A percentile compares a stretch with the other conserved stretches of the same genome.
Conservation (phyloP, 2,888 invertebrate species). For the Xestobium rufovillosum region DNA sequence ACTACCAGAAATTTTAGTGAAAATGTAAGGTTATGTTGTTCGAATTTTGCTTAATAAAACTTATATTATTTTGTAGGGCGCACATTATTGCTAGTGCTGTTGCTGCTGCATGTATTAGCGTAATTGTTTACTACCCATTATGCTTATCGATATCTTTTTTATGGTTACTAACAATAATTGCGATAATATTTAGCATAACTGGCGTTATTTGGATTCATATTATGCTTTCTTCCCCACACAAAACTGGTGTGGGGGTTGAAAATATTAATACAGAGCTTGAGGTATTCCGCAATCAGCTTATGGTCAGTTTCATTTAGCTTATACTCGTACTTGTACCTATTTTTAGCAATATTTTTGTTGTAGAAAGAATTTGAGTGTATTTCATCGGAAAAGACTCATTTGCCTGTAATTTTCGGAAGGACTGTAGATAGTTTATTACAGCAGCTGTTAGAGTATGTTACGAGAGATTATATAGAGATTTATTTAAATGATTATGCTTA, state of each 20-base stretch:
- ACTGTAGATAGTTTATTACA: conserved; percentile 79
- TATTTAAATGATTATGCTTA: conserved; percentile 61
- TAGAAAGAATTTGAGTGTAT: conserved; percentile 35
- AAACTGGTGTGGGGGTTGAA: conserved; percentile 53
- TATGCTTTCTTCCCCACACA: conserved; percentile 57
- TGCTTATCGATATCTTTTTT: conserved; percentile 31
- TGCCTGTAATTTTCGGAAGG: conserved; percentile 74
- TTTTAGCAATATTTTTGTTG: conserved; percentile 14
- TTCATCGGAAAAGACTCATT: conserved; percentile 40
- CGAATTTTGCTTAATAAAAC: too few relatives aligned
- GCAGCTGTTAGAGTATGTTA: conserved; percentile 69
- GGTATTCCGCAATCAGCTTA: conserved; percentile 52
- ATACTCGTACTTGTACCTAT: conserved; percentile 5
- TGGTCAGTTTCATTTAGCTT: conserved; percentile 48
- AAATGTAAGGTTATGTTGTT: too few relatives aligned
- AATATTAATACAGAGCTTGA: conserved; percentile 55
- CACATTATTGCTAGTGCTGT: too few relatives aligned
- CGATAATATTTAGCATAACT: conserved; percentile 38
- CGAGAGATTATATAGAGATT: conserved; percentile 69
- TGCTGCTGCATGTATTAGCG: too few relatives aligned
- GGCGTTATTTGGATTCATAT: conserved; percentile 56
- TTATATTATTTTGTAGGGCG: too few relatives aligned
- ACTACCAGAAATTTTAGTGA: too few relatives aligned
- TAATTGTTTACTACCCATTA: conserved; percentile 29
- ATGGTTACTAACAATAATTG: conserved; percentile 28